Percentiles rank a stretch among this genome's conserved stretches.
These are phyloP conservation scores for Dasysyrphus albostriatus DNA, from an alignment of 2,888 invertebrate species.

Conservation along the genomic window DNA sequence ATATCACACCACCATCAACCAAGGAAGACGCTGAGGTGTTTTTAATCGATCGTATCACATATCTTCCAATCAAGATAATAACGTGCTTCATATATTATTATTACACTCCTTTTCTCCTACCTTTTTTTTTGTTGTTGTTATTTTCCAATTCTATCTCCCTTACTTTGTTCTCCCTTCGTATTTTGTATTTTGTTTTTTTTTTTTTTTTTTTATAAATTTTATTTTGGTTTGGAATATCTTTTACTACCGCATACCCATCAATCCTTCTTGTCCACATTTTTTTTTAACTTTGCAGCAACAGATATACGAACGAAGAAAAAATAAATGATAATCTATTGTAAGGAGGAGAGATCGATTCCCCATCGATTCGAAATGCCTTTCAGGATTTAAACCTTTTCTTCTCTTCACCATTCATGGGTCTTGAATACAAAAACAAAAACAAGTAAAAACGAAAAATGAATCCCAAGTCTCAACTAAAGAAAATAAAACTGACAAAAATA, in stretches of 20 bases:
- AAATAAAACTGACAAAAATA: conserved; percentile 1
- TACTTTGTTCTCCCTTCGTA: conserved; percentile 8
- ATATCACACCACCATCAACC: conserved; percentile 65
- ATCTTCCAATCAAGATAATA: conserved; percentile 78
- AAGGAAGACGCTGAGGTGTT: conserved; percentile 76
- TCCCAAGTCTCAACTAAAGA: background rate
- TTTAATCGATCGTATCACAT: conserved; percentile 78
- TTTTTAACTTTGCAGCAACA: conserved; percentile 16
- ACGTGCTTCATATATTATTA: conserved; percentile 78
- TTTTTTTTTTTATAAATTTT: background rate
- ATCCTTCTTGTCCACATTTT: conserved; percentile 42
- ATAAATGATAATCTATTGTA: conserved; percentile 59
- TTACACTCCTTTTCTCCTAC: conserved; percentile 74
- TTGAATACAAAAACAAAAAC: background rate
- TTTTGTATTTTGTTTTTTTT: background rate
- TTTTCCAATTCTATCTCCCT: conserved; percentile 9
- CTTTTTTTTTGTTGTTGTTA: background rate
- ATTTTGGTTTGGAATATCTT: conserved; percentile 34
- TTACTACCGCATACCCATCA: conserved; percentile 38
- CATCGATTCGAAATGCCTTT: conserved; percentile 59
- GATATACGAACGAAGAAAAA: conserved; percentile 17
- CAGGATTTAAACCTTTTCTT: conserved; percentile 60
- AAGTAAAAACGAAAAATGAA: conserved; percentile 48
- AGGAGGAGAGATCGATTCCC: conserved; percentile 59
- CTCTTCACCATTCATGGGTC: conserved; percentile 7